Evolutionary conservation across 2,113 vertebrate genomes (phyloP).

Genomic region (Suricata suricatta): DNA sequence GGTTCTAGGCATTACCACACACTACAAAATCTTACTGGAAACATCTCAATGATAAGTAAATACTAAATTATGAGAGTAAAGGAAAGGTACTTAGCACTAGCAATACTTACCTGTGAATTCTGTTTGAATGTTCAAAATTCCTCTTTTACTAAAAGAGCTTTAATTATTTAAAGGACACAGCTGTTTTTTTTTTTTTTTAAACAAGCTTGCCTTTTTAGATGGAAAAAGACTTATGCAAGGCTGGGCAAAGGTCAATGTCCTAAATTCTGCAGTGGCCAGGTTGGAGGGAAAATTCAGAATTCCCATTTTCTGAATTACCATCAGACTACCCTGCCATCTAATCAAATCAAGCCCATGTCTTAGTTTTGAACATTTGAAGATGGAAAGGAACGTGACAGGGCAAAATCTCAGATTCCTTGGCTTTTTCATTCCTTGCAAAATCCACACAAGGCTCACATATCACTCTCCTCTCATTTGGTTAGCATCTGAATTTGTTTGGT

Average conservation of each 20-base stretch:
- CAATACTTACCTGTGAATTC: neutral
- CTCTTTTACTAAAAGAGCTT: neutral
- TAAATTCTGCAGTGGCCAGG: neutral
- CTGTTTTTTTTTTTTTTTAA: neutral
- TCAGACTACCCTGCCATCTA: slow-evolving; percentile 48
- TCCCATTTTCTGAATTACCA: neutral
- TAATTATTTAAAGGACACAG: slow-evolving; percentile 35
- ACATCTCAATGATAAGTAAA: neutral
- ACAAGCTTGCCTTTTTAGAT: neutral
- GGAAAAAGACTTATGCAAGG: neutral
- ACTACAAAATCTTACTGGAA: slow-evolving; percentile 27
- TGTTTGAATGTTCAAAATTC: neutral
- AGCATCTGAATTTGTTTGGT: slow-evolving; percentile 69
- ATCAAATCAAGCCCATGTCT: slow-evolving; percentile 41
- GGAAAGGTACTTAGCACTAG: neutral
- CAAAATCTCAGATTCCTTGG: slow-evolving; percentile 50
- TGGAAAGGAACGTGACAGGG: slow-evolving; percentile 69
- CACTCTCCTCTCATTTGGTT: slow-evolving; percentile 54
- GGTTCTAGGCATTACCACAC: neutral
- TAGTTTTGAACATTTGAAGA: slow-evolving; percentile 53
- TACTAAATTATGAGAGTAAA: neutral
- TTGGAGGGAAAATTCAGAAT: neutral
- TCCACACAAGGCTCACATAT: slow-evolving; percentile 59
- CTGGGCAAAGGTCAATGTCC: slow-evolving; percentile 13
- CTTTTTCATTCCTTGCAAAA: slow-evolving; percentile 72